A percentile compares a stretch with the other conserved stretches of the same genome.
These are phyloP conservation scores for Trachelus tabidus DNA, from an alignment of 2,888 invertebrate species.

Conservation along the genomic window DNA sequence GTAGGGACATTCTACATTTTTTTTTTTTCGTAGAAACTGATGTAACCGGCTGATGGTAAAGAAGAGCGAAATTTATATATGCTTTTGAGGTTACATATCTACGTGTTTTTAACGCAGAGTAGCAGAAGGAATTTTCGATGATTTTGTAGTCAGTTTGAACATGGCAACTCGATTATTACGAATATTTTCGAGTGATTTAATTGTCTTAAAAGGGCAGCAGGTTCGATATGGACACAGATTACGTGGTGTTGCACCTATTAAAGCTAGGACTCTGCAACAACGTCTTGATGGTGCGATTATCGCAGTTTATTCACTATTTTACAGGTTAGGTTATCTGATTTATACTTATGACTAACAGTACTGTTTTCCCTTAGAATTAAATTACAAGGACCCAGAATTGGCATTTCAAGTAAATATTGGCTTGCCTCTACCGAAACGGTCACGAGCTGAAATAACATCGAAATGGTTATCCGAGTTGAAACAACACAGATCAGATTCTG, in stretches of 20 bases:
- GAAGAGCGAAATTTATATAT: not conserved
- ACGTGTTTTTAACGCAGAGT: not conserved
- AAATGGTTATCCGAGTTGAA: conserved; percentile 71
- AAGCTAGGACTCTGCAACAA: conserved; percentile 76
- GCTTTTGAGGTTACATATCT: not conserved
- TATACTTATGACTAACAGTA: not conserved
- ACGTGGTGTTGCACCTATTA: conserved; percentile 76
- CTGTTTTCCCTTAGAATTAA: conserved; percentile 61
- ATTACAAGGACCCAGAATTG: conserved; percentile 69
- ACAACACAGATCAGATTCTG: conserved; percentile 67
- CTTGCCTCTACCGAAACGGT: conserved; percentile 64
- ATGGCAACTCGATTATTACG: conserved; percentile 37
- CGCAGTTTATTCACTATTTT: conserved; percentile 7
- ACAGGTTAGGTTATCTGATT: not conserved
- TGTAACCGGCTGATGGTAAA: not conserved
- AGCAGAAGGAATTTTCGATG: not conserved
- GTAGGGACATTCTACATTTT: not conserved
- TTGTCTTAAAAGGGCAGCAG: conserved; percentile 30
- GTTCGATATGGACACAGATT: conserved; percentile 70
- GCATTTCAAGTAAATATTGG: conserved; percentile 75
- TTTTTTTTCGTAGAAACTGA: not conserved
- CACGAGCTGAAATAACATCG: conserved; percentile 63
- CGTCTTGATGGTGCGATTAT: conserved; percentile 73
- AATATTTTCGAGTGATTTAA: conserved; percentile 29
- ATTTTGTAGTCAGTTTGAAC: not conserved